A percentile compares a stretch with the other conserved stretches of the same genome.
Conservation (phyloP, 2,797 vertebrate genomes). For the Saguinus oedipus region DNA sequence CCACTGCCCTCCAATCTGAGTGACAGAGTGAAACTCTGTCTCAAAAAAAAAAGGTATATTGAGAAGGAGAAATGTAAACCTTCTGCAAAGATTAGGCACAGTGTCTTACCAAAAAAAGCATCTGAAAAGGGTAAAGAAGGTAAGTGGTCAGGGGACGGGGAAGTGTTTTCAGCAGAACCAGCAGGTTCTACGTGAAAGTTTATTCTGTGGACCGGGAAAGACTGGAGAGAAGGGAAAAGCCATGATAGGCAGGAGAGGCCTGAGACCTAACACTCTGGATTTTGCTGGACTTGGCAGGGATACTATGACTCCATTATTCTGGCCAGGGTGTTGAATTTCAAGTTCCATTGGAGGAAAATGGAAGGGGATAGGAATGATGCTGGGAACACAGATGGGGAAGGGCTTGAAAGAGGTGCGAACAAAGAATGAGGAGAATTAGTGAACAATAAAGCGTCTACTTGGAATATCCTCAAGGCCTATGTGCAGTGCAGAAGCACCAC, state of each 20-base stretch:
- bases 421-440: background rate
- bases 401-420: background rate
- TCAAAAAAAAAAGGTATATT: background rate
- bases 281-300: background rate
- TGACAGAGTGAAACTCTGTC: background rate
- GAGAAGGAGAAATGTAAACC: background rate
- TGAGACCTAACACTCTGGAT: background rate
- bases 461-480: background rate
- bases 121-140: background rate
- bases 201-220: background rate
- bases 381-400: background rate
- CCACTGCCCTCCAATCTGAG: background rate
- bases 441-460: background rate
- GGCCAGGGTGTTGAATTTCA: background rate
- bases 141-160: rapidly evolving
- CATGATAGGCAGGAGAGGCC: background rate
- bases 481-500: background rate
- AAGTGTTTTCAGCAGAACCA: background rate
- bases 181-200: background rate
- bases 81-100: background rate
- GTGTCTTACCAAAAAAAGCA: background rate
- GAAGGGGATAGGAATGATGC: background rate
- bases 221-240: background rate
- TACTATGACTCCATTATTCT: background rate
- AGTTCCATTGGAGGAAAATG: background rate